Conservation (phyloP, 2,113 vertebrate genomes). For the Drymodes brunneopygia region DNA sequence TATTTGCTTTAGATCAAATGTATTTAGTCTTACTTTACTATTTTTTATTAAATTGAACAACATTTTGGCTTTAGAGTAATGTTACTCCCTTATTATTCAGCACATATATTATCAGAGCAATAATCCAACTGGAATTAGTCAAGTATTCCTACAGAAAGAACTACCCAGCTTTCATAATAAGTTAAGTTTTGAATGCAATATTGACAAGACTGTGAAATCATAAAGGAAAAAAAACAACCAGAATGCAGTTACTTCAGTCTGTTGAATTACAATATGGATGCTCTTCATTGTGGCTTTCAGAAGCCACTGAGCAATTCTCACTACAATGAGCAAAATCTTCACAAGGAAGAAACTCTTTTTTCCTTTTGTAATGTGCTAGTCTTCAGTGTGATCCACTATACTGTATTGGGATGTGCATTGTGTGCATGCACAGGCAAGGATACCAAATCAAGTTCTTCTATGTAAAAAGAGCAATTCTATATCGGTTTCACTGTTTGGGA, state of each 20-base stretch:
- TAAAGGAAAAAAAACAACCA: not conserved
- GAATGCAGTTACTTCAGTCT: not conserved
- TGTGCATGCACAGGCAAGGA: not conserved
- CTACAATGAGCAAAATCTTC: not conserved
- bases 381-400: not conserved
- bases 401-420: accelerated
- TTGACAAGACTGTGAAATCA: not conserved
- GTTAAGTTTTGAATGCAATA: not conserved
- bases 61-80: not conserved
- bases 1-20: not conserved
- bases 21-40: not conserved
- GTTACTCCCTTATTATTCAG: not conserved
- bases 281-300: not conserved
- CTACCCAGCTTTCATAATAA: not conserved
- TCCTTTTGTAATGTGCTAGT: not conserved
- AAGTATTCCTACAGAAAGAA: not conserved
- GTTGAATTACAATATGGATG: not conserved
- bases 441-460: not conserved
- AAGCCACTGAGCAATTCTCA: not conserved
- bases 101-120: not conserved
- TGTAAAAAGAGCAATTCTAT: not conserved
- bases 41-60: not conserved
- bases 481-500: not conserved
- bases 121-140: not conserved
- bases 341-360: not conserved